Evolutionary conservation across 2,888 invertebrate species (phyloP), one percentile per base, ranked within the genome.

Genomic region (Cataglyphis cursor): DNA sequence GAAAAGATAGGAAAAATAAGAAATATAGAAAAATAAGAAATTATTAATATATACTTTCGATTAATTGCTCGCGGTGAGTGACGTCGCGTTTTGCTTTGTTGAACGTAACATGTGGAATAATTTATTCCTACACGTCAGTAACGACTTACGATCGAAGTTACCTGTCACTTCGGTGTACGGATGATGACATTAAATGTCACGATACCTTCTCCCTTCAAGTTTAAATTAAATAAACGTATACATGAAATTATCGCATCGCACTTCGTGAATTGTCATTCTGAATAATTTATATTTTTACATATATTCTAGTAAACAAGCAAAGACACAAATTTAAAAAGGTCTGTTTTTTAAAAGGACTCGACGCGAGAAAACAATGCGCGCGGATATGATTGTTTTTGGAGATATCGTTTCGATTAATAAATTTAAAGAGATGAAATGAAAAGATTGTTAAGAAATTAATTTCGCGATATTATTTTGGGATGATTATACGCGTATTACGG

Each of bases 181-280:
- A 76, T 10, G 68, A 78, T 68, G 68, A 68, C 21, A 59, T 15
- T 48, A 70, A 78, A 78, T 18, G 44, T 44, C 31, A 31, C 57
- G 57, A 41, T 44, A 59, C 59, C 31, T n/a, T 51, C n/a, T 8
- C 38, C 21, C 35, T 68, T 76, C 21, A 57, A 21, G 24, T n/a
- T 44, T 66, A 66, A 10, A 76, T 41, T 68, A 57, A 68, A 18
- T 59, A 76, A 41, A 9, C 41, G 10, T 21, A 57, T 24, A 54
- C 10, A 24, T n/a, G 21, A 68, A 78, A 8, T 68, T 68, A 78
- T 68, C 65, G 31, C 44, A 15, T 44, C 12, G 44, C 31, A n/a
- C 10, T n/a, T 31, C 31, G 57, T 44, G 28, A 78, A 12, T 66
- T 76, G 41, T 66, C 57, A 38, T 54, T 35, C 41, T 21, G 68